Percentiles rank a stretch among this genome's conserved stretches.
These are phyloP conservation scores for Oryzias celebensis DNA, from an alignment of 2,113 vertebrate genomes.

Conservation along the genomic window DNA sequence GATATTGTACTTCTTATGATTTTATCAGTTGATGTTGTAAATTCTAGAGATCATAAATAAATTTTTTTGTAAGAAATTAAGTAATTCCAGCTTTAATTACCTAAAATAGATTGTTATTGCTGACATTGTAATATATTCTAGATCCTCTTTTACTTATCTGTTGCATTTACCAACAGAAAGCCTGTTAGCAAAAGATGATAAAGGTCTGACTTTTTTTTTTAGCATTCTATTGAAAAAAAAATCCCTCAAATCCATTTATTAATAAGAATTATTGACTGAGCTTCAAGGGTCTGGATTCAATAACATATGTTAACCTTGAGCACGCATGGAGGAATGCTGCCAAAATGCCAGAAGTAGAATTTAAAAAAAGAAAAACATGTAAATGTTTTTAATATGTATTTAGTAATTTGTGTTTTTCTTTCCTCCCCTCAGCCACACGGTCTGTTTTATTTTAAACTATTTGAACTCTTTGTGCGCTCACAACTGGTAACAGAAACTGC, in stretches of 20 bases:
- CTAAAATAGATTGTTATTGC: not conserved
- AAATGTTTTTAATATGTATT: constrained; percentile 8
- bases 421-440: not conserved
- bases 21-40: no score
- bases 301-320: constrained; percentile 57
- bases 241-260: constrained; percentile 61
- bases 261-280: constrained; percentile 59
- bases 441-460: not conserved
- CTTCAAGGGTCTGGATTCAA: constrained; percentile 36
- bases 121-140: not conserved
- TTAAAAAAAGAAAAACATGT: not conserved
- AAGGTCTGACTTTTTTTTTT: constrained; percentile 30
- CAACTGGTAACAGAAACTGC: no score
- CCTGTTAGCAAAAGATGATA: constrained; percentile 5
- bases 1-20: no score
- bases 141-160: not conserved
- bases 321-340: constrained; percentile 18
- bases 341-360: constrained; percentile 14
- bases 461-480: not conserved
- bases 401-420: not conserved
- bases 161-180: constrained; percentile 4
- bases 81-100: no score
- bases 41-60: no score
- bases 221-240: constrained; percentile 50
- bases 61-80: no score